Evolutionary conservation across 2,113 vertebrate species (phyloP), one percentile per base, ranked within the genome.

Genomic region (Paedocypris sp.): DNA sequence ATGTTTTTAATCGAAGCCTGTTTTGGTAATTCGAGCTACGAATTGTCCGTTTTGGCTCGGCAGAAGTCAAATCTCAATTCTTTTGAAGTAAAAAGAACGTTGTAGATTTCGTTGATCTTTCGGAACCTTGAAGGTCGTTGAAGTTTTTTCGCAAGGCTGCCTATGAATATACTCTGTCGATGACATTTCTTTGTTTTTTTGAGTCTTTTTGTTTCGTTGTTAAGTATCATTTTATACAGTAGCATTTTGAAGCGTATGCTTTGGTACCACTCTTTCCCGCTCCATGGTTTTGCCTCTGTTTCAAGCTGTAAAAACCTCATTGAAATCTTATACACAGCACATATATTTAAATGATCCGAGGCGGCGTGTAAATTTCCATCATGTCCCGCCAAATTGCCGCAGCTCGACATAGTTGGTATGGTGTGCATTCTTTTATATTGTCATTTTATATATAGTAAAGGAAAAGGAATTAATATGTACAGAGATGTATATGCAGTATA

Each of bases 401-500:
- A 87, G 83, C 89, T 89, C 87, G 77, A 81, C 87, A 91, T 94
- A 88, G 88, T 96, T 98, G 93, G 89, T 98, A 95, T 87, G 88
- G 89, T 94, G 89, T 92, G 93, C 89, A 95, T 95, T 94, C 86
- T 93, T 92, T 96, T 97, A 93, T 92, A 92, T 93, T 93, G 91
- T 94, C 93, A 90, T 96, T 98, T 98, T 96, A 90, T 98, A 96
- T 91, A 91, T 77, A 76, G 76, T 76, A 77, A 73, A 72, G 58
- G 60, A 73, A 69, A 68, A 65, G 45, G 58, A 69, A 70, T 60
- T 80, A 9, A 89, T 73, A 73, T 71, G 67, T 68, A 72, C 63
- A 76, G 67, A 73, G 62, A 72, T 67, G 69, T 81, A 12, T 90
- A 85, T 88, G 86, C 84, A 89, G 85, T 91, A 89, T 91, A 90